Percentiles rank a stretch among this genome's conserved stretches.
Evolutionary conservation across 2,113 vertebrate species (phyloP).

Genomic region (Saguinus imperator): DNA sequence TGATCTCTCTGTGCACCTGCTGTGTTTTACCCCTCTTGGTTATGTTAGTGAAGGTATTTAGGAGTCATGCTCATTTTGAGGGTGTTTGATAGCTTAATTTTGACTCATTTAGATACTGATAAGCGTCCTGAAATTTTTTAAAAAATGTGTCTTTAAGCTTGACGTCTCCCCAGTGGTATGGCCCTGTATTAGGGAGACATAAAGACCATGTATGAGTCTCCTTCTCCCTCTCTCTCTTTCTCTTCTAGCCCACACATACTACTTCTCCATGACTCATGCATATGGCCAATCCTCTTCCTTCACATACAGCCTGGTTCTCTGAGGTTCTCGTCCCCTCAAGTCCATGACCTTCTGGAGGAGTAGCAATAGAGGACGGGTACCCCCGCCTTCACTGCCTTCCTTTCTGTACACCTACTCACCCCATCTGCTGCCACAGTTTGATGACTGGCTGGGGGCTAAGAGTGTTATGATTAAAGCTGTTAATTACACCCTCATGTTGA

Average conservation of each 20-base stretch:
- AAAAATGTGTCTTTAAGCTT: neutral
- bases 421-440: neutral
- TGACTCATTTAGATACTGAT: neutral
- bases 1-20: fast-evolving
- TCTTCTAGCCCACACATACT: too few species aligned
- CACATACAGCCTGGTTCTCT: neutral
- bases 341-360: fast-evolving
- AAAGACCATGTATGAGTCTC: too few species aligned
- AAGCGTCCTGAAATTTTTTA: neutral
- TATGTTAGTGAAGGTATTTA: neutral
- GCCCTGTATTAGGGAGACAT: neutral
- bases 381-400: fast-evolving
- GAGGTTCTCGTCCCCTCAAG: neutral
- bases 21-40: neutral
- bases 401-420: neutral
- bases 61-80: neutral
- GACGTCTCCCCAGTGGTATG: neutral
- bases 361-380: fast-evolving
- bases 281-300: fast-evolving
- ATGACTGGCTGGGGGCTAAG: neutral
- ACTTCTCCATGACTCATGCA: neutral
- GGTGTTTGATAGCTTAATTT: too few species aligned
- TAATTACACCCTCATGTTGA: neutral
- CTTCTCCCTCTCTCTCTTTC: neutral
- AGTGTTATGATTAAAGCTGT: neutral